These are phyloP conservation scores for Resseliella maxima DNA, from an alignment of 2,888 invertebrate species.

Conservation along the genomic window DNA sequence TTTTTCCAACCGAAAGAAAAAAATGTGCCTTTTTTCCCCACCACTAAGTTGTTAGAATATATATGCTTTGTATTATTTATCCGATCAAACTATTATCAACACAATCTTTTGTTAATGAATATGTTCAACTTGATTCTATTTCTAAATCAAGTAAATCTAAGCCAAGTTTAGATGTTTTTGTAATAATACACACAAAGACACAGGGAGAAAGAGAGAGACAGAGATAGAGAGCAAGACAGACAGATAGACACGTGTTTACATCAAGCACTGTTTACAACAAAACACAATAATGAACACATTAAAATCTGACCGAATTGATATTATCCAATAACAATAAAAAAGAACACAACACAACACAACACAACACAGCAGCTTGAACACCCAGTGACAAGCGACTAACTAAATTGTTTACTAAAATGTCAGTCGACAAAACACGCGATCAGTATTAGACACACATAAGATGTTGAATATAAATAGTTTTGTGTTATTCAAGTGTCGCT, in stretches of 20 bases:
- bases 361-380: background rate
- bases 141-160: background rate
- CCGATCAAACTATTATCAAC: background rate
- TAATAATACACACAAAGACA: background rate
- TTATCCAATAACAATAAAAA: background rate
- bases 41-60: background rate
- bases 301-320: background rate
- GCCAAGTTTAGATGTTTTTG: background rate
- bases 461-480: slow-evolving; percentile 7
- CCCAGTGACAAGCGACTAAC: background rate
- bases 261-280: background rate
- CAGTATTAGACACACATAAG: background rate
- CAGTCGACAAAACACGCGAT: slow-evolving; percentile 12
- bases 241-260: background rate
- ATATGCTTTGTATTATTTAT: background rate
- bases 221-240: no score
- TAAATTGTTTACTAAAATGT: background rate
- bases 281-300: background rate
- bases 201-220: no score
- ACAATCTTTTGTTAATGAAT: background rate
- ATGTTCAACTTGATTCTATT: background rate
- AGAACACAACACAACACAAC: background rate
- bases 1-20: background rate
- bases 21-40: no score
- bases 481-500: background rate